Evolutionary conservation across 1,140 invertebrate genomes (phyloP).

Genomic region (Tribolium madens): DNA sequence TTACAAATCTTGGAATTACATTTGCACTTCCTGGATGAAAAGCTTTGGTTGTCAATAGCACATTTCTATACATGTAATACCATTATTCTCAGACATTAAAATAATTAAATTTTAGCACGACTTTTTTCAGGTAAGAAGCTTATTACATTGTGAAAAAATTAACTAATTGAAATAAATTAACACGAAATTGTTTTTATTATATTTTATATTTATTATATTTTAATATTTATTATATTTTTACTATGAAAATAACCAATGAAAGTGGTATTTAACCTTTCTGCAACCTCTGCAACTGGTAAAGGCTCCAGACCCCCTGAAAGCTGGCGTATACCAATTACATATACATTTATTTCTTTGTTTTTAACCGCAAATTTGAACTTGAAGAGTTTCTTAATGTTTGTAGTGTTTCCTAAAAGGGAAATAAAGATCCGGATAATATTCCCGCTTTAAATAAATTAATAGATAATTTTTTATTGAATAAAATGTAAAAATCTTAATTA

Average conservation of each 20-base stretch:
- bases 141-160: background rate
- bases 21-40: slow-evolving; percentile 6
- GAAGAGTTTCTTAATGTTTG: no score
- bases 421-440: no score
- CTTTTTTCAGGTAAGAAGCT: background rate
- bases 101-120: background rate
- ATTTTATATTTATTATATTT: no score
- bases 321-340: no score
- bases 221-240: background rate
- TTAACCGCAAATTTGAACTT: no score
- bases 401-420: no score
- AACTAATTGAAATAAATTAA: background rate
- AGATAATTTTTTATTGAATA: no score
- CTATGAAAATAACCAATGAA: background rate
- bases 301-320: no score
- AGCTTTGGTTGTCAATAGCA: background rate
- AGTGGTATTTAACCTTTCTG: background rate
- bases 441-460: no score
- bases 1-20: background rate
- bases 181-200: background rate
- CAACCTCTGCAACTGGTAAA: background rate
- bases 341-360: no score
- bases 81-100: background rate
- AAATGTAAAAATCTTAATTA: no score
- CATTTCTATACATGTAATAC: background rate